Base-by-base conservation (phyloP, 2,113 vertebrate genomes). In the Malaclemys terrapin region DNA sequence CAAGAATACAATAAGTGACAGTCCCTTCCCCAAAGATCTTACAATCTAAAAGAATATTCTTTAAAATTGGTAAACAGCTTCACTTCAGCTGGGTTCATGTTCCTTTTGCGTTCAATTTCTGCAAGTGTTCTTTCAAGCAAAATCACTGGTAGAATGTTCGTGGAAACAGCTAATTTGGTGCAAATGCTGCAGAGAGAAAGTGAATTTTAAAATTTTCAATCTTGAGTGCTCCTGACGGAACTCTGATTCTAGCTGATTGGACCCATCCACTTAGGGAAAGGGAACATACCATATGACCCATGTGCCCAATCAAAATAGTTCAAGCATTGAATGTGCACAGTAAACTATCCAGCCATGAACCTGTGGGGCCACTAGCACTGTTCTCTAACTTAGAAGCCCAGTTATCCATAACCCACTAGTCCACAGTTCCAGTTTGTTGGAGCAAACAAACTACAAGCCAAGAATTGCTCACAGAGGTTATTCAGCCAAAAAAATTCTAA, bases 211-310 rank as follows among this genome's bases (percentile, higher is more conserved):
- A 81, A 72, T 38, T 38, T 72, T n/a, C 19, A 20, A 11, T 72
- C 91, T 6, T 95, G 87, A 91, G 75, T 59, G 84, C 76, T 88
- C 93, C 42, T 91, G 90, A 75, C 85, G 90, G 83, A 92, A 22
- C 93, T 90, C 95, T 91, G 94, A 78, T 94, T 83, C 31, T 50
- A 10, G 54, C 25, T 56, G 57, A 72, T 4, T 8, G 89, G 93
- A 8, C 20, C 85, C 42, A 47, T 47, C 38, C 42, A 42, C 29
- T 4, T 75, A 79, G 47, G 79, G 91, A n/a, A 53, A 76, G 85
- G 87, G 84, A 85, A 80, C 38, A 87, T 2, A 0, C 29, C 1
- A 22, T 6, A 80, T 62, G 69, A 5, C 2, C n/a, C 91, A 1
- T 0, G 53, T 12, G 69, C 78, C 82, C 91, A n/a, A 0, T 3